Conservation (phyloP, 1,140 invertebrate genomes). For the Zaprionus taronus region DNA sequence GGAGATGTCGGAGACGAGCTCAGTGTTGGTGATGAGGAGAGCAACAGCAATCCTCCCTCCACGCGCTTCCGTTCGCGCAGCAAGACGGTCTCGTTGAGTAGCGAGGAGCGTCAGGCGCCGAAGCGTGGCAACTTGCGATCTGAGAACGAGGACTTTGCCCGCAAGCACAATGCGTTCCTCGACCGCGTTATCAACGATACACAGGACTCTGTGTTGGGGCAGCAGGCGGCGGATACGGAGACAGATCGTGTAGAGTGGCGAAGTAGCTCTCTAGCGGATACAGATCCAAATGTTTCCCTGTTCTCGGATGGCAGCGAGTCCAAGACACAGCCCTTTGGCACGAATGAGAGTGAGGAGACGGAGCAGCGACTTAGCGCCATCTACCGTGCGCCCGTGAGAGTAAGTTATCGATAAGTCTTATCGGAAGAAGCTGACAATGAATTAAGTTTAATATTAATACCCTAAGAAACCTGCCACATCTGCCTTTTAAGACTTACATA, state of each 20-base stretch:
- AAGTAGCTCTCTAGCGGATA: slow-evolving; percentile 26
- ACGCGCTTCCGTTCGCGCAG: slow-evolving; percentile 47
- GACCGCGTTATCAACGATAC: slow-evolving; percentile 75
- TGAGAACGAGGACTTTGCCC: slow-evolving; percentile 87
- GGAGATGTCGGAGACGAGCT: slow-evolving; percentile 18
- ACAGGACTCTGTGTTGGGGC: slow-evolving; percentile 12
- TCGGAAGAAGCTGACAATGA: background rate
- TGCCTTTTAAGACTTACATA: too few species aligned
- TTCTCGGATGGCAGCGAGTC: slow-evolving; percentile 50
- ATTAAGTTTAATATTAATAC: too few species aligned
- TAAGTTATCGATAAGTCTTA: slow-evolving; percentile 29
- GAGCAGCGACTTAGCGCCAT: slow-evolving; percentile 50
- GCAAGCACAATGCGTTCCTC: slow-evolving; percentile 86
- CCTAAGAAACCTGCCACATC: too few species aligned
- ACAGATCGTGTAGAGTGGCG: slow-evolving; percentile 37
- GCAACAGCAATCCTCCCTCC: slow-evolving; percentile 34
- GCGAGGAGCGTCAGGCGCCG: slow-evolving; percentile 40
- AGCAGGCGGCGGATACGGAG: background rate
- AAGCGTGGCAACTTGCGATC: slow-evolving; percentile 84
- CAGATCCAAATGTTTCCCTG: slow-evolving; percentile 45
- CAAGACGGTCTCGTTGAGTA: slow-evolving; percentile 59
- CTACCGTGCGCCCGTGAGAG: slow-evolving; percentile 65
- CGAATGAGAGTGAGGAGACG: slow-evolving; percentile 32
- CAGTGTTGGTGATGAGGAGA: slow-evolving; percentile 34
- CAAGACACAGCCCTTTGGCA: slow-evolving; percentile 6